Evolutionary conservation across 2,888 invertebrate genomes (phyloP).

Genomic region (Neria commutata): DNA sequence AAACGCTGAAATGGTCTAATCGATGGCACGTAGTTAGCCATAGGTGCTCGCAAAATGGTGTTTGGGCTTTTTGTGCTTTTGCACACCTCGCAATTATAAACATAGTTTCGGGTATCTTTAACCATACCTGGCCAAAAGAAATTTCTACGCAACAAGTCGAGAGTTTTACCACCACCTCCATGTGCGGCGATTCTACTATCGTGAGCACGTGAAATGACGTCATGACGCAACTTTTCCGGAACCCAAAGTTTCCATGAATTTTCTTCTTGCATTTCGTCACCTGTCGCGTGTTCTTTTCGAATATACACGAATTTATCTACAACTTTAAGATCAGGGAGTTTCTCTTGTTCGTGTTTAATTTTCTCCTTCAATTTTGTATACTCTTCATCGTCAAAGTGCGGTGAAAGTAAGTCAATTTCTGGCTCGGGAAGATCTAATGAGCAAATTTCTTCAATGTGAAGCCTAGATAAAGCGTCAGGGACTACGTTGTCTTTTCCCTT

Average conservation of each 20-base stretch:
- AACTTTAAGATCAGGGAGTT: slow-evolving; percentile 1
- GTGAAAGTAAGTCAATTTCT: slow-evolving; percentile 3
- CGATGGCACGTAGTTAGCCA: background rate
- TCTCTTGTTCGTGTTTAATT: background rate
- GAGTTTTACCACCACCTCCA: slow-evolving; percentile 2
- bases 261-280: background rate
- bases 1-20: slow-evolving; percentile 13
- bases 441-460: background rate
- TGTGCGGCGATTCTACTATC: background rate
- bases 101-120: background rate
- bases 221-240: background rate
- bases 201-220: background rate
- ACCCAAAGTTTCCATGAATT: slow-evolving; percentile 9
- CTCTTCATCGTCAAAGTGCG: background rate
- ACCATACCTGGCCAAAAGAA: slow-evolving; percentile 14
- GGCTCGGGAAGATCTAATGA: background rate
- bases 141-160: slow-evolving; percentile 3
- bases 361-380: slow-evolving; percentile 5
- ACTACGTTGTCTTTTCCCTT: slow-evolving; percentile 14
- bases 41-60: background rate
- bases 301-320: background rate
- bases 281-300: background rate
- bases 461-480: slow-evolving; percentile 13
- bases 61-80: slow-evolving; percentile 2
- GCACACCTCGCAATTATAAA: slow-evolving; percentile 3